Conservation (phyloP, 2,113 vertebrate species). For the Coracopsis vasa region DNA sequence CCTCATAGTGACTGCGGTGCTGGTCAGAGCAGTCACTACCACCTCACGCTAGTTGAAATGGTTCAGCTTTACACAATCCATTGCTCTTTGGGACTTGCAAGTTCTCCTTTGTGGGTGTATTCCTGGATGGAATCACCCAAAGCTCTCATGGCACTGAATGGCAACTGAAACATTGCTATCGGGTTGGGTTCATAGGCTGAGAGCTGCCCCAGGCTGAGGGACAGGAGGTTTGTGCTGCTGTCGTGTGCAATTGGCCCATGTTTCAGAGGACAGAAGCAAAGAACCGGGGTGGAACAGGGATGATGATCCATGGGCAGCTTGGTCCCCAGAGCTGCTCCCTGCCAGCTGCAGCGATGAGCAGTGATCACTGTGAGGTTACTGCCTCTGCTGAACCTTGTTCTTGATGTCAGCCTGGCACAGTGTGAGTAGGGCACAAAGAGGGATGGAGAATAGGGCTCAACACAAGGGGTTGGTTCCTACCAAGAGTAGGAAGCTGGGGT, state of each 20-base stretch:
- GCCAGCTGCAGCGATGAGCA: background rate
- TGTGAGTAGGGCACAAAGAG: background rate
- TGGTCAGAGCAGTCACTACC: fast-evolving
- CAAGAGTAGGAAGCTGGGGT: background rate
- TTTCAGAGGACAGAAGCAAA: background rate
- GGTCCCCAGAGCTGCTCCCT: background rate
- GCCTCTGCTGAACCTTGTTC: background rate
- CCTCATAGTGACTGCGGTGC: fast-evolving
- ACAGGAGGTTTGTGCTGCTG: background rate
- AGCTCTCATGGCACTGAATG: fast-evolving
- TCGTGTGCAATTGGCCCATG: fast-evolving
- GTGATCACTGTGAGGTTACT: fast-evolving
- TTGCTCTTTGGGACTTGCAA: fast-evolving
- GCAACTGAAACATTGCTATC: background rate
- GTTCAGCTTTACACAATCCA: fast-evolving
- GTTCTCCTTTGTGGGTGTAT: fast-evolving
- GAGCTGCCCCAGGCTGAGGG: background rate
- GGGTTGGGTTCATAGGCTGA: background rate
- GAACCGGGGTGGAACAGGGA: background rate
- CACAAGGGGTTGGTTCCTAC: background rate
- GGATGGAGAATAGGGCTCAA: background rate
- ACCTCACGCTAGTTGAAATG: fast-evolving
- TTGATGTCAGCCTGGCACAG: fast-evolving
- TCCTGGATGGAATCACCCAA: background rate
- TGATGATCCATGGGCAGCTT: background rate